phyloP scores from a whole-genome alignment of 2,888 invertebrate species.

The Disparrhopalites patrizii region DNA sequence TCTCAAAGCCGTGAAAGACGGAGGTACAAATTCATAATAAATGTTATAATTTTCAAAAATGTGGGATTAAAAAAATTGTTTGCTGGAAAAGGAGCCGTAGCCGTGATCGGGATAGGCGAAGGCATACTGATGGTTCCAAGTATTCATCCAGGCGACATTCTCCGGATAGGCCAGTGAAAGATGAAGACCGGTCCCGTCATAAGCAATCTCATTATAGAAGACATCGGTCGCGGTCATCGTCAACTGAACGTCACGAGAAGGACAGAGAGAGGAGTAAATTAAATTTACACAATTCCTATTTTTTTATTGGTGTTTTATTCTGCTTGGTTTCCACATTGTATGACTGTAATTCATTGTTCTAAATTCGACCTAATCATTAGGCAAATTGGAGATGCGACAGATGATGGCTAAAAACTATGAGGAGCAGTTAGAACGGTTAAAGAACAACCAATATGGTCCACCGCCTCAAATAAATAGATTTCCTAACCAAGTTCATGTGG shows the following conservation, averaged over 20 bases:
- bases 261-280: constrained; percentile 47
- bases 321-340: not conserved
- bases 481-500: constrained; percentile 70
- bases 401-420: constrained; percentile 37
- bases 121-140: constrained; percentile 6
- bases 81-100: not conserved
- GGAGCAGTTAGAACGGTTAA: constrained; percentile 38
- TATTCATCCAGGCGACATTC: constrained; percentile 16
- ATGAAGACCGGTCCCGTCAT: constrained; percentile 11
- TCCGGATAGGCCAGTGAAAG: constrained; percentile 7
- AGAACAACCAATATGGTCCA: constrained; percentile 47
- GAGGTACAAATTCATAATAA: constrained; percentile 17
- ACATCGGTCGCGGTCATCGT: constrained; percentile 15
- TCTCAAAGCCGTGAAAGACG: constrained; percentile 33
- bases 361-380: constrained; percentile 20
- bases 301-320: too few species aligned
- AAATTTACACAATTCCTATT: constrained; percentile 15
- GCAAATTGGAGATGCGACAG: constrained; percentile 33
- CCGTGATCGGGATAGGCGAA: constrained; percentile 8
- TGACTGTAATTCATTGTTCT: not conserved
- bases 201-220: constrained; percentile 15
- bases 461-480: constrained; percentile 63
- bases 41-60: too few species aligned
- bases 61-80: not conserved
- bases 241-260: constrained; percentile 32